phyloP scores from a whole-genome alignment of 2,888 invertebrate genomes.

The Mycogona germanica region DNA sequence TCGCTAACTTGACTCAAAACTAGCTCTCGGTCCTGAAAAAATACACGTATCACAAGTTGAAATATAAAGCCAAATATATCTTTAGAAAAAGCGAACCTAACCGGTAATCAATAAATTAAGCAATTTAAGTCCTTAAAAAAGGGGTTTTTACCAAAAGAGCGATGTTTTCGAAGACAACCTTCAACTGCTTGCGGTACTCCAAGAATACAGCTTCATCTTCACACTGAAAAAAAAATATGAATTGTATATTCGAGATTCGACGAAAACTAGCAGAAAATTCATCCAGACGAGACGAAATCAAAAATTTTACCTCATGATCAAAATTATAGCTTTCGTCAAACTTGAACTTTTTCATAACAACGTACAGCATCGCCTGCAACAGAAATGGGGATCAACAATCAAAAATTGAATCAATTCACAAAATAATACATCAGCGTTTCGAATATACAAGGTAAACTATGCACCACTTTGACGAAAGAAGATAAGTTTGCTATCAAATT shows the following conservation, averaged over 20 bases:
- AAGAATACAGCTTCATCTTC: conserved; percentile 43
- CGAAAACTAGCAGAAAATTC: no score
- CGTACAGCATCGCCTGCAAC: conserved; percentile 34
- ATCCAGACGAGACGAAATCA: conserved; percentile 10
- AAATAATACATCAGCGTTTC: no score
- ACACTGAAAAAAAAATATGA: conserved; percentile 28
- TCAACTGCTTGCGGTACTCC: conserved; percentile 41
- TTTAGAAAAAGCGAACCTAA: not conserved
- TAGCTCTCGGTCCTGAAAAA: conserved; percentile 35
- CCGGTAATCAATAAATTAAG: not conserved
- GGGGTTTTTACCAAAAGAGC: conserved; percentile 34
- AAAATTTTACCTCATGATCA: conserved; percentile 34
- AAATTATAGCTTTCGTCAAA: conserved; percentile 41
- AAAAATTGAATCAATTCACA: no score
- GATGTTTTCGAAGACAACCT: conserved; percentile 41
- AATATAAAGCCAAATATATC: conserved; percentile 8
- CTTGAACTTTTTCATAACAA: conserved; percentile 40
- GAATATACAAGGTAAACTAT: not conserved
- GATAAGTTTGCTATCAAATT: not conserved
- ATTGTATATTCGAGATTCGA: conserved; percentile 16
- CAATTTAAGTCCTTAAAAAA: not conserved
- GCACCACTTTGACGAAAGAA: not conserved
- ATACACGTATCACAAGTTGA: no score
- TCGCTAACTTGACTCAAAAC: conserved; percentile 36
- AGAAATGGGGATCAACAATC: no score